Percentiles rank a stretch among this genome's conserved stretches.
Conservation (phyloP, 2,797 vertebrate species). For the Microctenopoma steveboyesi region DNA sequence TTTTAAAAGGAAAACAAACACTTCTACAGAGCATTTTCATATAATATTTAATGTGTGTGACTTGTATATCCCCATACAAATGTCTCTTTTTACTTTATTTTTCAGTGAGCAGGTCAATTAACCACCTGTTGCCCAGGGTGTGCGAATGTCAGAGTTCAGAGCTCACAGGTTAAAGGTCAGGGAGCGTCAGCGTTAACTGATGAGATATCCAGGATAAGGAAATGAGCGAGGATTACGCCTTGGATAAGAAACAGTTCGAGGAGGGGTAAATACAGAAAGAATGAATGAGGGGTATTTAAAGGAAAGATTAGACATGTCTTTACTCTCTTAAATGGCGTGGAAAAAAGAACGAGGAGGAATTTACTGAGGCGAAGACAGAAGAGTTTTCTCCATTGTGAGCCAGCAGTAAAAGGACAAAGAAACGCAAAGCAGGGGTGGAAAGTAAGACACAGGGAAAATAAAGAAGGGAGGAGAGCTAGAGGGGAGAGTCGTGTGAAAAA, state of each 20-base stretch:
- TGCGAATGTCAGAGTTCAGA: conserved; percentile 58
- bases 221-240: conserved; percentile 28
- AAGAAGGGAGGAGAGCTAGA: conserved; percentile 43
- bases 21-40: no score
- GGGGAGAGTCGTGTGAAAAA: conserved; percentile 52
- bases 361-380: conserved; percentile 66
- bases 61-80: neutral
- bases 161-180: conserved; percentile 63
- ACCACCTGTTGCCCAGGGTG: conserved; percentile 58
- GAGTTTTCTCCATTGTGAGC: conserved; percentile 43
- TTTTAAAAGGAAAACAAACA: neutral
- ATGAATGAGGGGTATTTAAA: conserved; percentile 71
- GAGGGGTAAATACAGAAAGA: conserved; percentile 35
- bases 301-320: conserved; percentile 71
- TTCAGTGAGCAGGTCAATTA: conserved; percentile 31
- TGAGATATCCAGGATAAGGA: conserved; percentile 77
- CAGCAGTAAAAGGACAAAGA: conserved; percentile 20
- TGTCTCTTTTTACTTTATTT: neutral
- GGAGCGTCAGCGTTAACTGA: conserved; percentile 49
- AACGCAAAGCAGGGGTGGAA: conserved; percentile 5
- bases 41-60: no score
- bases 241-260: conserved; percentile 34
- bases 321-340: conserved; percentile 73
- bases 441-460: conserved; percentile 41
- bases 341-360: conserved; percentile 55